phyloP scores from a whole-genome alignment of 2,888 invertebrate genomes.

The Proisotoma minuta region DNA sequence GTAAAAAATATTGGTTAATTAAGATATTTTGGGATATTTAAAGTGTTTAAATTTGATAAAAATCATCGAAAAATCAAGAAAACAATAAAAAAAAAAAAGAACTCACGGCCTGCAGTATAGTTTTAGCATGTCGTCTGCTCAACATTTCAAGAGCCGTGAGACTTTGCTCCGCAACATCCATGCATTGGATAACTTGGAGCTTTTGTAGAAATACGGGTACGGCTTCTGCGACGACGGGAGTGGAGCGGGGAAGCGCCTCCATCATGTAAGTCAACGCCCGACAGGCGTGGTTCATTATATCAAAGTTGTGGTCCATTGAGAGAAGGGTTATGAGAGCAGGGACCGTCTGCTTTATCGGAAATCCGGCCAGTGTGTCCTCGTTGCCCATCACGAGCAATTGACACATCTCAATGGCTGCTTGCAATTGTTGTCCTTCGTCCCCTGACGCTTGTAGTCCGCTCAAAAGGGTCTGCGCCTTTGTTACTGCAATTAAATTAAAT shows the following conservation, averaged over 20 bases:
- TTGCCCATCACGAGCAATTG: conserved; percentile 98
- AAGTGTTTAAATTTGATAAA: not conserved
- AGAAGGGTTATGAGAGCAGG: conserved; percentile 88
- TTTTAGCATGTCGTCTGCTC: conserved; percentile 91
- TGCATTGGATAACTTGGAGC: conserved; percentile 95
- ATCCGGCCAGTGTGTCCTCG: conserved; percentile 96
- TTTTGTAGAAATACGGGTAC: conserved; percentile 96
- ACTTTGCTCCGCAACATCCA: conserved; percentile 99
- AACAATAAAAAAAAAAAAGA: not conserved
- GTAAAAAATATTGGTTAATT: too few relatives aligned
- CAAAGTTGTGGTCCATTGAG: conserved; percentile 97
- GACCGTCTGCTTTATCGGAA: conserved; percentile 95
- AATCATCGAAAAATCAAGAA: not conserved
- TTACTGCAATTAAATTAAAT: conserved; percentile 55
- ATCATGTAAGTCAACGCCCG: conserved; percentile 98
- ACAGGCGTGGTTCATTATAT: conserved; percentile 99
- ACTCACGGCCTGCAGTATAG: conserved; percentile 83
- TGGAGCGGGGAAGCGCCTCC: conserved; percentile 94
- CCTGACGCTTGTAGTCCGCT: conserved; percentile 87
- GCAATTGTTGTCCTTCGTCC: conserved; percentile 92
- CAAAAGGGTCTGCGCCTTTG: conserved; percentile 88
- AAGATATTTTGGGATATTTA: too few relatives aligned
- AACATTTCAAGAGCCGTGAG: conserved; percentile 95
- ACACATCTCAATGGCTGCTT: conserved; percentile 97
- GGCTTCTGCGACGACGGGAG: conserved; percentile 91